Evolutionary conservation across 2,797 vertebrate species (phyloP), one percentile per base, ranked within the genome.

Genomic region (Bovichtus diacanthus): DNA sequence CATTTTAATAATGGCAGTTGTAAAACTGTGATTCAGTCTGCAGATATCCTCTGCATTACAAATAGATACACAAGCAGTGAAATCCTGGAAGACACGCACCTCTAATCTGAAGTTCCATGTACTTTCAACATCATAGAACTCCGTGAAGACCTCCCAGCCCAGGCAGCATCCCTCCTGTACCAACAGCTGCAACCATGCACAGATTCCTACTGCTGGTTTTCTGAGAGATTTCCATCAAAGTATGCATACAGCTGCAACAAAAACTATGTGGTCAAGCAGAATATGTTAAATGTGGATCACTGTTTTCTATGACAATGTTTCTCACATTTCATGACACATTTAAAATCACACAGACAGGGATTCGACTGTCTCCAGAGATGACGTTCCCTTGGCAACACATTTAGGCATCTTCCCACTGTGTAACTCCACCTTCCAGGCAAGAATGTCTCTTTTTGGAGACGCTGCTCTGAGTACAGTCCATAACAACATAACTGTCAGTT

Each of bases 21-120:
- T 60, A 67, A 49, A 49, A 47, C 19, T 15, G 7, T 19, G n/a
- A 53, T 53, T 4, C 5, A 12, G 7, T n/a, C 21, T 29, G 18
- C 13, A 29, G 8, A 62, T 21, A 21, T 55, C 9, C 6, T 6
- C 4, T 9, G 34, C 15, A 55, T 53, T 21, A 51, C 43, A 67
- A 78, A 59, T 2, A 15, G 10, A 72, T 72, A n/a, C 61, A 66
- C 15, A 72, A 7, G 23, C 2, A 11, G 50, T 58, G 75, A 73
- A 73, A 56, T 79, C 70, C 41, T 34, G n/a, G 27, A 55, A 31
- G 53, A 80, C 53, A 31, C 15, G 51, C 70, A 23, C 23, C 7
- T 58, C 12, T 50, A 53, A n/a, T n/a, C n/a, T n/a, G n/a, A n/a
- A n/a, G n/a, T 38, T 80, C 23, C 50, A 43, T 18, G 43, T 25